Evolutionary conservation across 2,113 vertebrate genomes (phyloP).

Genomic region (Rhinichthys klamathensis): DNA sequence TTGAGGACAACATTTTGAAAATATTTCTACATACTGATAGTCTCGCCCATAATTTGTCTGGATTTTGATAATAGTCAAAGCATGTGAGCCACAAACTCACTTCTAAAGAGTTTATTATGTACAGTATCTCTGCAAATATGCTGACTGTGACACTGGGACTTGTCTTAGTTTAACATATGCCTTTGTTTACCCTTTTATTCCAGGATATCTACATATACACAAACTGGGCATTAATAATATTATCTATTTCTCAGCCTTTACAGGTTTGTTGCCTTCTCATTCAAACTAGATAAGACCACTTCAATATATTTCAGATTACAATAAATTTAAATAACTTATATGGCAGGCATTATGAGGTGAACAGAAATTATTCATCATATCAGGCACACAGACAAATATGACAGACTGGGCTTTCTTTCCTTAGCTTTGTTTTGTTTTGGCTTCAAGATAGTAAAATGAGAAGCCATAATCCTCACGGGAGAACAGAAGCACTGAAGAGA

Average conservation of each 20-base stretch:
- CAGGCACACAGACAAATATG: neutral
- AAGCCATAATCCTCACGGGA: neutral
- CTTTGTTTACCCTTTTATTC: neutral
- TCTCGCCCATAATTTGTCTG: neutral
- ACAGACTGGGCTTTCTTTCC: neutral
- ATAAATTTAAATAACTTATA: conserved; percentile 18
- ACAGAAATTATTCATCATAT: conserved; percentile 20
- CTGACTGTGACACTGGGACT: neutral
- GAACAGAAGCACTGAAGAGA: neutral
- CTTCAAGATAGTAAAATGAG: neutral
- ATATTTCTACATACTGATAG: neutral
- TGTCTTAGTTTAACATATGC: neutral
- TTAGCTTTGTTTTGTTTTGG: neutral
- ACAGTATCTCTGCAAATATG: neutral
- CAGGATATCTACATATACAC: neutral
- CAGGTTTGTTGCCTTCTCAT: too few relatives aligned
- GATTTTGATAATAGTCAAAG: neutral
- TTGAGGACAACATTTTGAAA: neutral
- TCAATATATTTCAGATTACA: too few relatives aligned
- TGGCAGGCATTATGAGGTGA: neutral
- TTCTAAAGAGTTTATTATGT: neutral
- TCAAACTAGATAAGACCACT: too few relatives aligned
- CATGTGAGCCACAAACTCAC: neutral
- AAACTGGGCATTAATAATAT: neutral
- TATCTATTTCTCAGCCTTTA: too few relatives aligned